phyloP scores from a whole-genome alignment of 2,113 vertebrate genomes.

The Ciconia maguari region DNA sequence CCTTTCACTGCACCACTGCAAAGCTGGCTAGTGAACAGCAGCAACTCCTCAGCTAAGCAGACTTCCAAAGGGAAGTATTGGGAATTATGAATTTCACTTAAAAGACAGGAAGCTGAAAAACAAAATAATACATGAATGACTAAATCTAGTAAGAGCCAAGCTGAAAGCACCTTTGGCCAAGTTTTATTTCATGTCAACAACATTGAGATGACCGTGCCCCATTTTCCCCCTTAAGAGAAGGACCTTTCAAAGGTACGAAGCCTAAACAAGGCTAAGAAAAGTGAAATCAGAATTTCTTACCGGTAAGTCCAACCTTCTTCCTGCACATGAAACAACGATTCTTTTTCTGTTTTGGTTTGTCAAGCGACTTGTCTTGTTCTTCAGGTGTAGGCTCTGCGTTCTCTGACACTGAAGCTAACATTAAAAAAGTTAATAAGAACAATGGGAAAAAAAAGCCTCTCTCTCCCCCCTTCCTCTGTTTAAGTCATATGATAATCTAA shows the following conservation, averaged over 20 bases:
- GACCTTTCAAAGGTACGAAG: not conserved
- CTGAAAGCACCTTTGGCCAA: not conserved
- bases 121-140: not conserved
- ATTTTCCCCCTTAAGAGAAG: not conserved
- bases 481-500: not conserved
- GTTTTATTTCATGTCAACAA: not conserved
- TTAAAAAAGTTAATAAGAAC: slow-evolving; percentile 17
- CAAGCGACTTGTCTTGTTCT: slow-evolving; percentile 77
- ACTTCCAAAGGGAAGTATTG: not conserved
- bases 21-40: not conserved
- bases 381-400: slow-evolving; percentile 75
- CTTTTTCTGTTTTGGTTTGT: slow-evolving; percentile 87
- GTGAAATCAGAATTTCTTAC: slow-evolving; percentile 62
- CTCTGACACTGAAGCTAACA: slow-evolving; percentile 74
- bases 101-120: slow-evolving; percentile 3
- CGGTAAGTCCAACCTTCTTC: slow-evolving; percentile 90
- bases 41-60: not conserved
- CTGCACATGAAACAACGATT: slow-evolving; percentile 89
- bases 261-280: not conserved
- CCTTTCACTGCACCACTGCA: not conserved
- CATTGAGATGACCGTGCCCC: not conserved
- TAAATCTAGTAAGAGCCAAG: not conserved
- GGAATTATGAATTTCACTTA: not conserved
- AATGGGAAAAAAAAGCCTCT: not conserved
- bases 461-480: not conserved